phyloP scores from a whole-genome alignment of 1,140 invertebrate genomes.

The Cotesia vestalis region DNA sequence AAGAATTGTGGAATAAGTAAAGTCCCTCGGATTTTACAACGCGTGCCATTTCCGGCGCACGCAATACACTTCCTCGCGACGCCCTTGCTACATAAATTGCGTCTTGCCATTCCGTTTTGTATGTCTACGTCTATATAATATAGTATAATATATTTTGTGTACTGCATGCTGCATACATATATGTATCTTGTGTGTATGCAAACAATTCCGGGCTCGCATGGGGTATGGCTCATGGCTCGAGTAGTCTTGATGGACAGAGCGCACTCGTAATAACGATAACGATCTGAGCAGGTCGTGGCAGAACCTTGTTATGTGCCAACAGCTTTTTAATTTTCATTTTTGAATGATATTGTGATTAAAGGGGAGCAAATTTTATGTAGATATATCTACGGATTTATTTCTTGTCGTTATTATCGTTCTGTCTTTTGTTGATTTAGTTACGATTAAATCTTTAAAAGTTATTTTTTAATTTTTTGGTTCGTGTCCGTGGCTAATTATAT shows the following conservation, averaged over 20 bases:
- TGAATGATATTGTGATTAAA: not conserved
- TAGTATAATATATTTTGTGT: too few species aligned
- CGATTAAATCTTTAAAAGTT: too few species aligned
- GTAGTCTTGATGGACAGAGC: constrained; percentile 34
- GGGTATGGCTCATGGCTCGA: constrained; percentile 22
- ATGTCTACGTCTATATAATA: constrained; percentile 12
- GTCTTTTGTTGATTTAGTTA: too few species aligned
- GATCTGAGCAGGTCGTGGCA: constrained; percentile 41
- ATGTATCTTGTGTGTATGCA: constrained; percentile 31
- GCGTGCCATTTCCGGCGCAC: constrained; percentile 52
- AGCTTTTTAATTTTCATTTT: not conserved
- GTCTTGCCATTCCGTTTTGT: not conserved
- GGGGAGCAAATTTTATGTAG: not conserved
- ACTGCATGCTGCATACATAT: constrained; percentile 1
- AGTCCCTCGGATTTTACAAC: constrained; percentile 47
- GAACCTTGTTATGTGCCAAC: constrained; percentile 43
- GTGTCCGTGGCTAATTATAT: too few species aligned
- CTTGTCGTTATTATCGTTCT: too few species aligned
- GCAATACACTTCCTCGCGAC: constrained; percentile 45
- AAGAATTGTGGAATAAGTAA: constrained; percentile 21
- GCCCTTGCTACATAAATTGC: constrained; percentile 36
- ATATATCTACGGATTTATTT: not conserved
- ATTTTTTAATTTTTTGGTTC: too few species aligned
- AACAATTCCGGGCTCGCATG: constrained; percentile 38
- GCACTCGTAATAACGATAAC: constrained; percentile 55